phyloP scores from a whole-genome alignment of 64 coral and sea anemone genomes.

The Astreopora myriophthalma region DNA sequence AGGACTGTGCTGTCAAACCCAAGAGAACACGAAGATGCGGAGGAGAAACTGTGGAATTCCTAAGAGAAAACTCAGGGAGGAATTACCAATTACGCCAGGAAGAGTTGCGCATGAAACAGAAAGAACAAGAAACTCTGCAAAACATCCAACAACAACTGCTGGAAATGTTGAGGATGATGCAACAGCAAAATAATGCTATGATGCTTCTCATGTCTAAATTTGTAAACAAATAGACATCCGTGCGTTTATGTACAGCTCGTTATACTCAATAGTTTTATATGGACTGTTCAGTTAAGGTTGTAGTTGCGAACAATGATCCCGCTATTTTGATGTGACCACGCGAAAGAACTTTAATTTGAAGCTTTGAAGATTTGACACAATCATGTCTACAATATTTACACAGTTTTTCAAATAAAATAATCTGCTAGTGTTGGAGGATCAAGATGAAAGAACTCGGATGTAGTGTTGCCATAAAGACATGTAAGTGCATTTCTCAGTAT shows the following conservation, averaged over 20 bases:
- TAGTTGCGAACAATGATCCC: neutral
- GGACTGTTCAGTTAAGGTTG: neutral
- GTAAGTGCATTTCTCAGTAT: slow-evolving; percentile 17
- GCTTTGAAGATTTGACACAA: neutral
- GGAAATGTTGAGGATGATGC: neutral
- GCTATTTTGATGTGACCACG: neutral
- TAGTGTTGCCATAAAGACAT: slow-evolving; percentile 15
- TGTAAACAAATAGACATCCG: neutral
- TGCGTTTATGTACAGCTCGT: neutral
- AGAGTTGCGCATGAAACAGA: neutral
- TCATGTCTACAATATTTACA: neutral
- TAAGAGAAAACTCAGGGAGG: slow-evolving; percentile 26
- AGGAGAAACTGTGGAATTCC: slow-evolving; percentile 16
- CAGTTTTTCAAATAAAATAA: neutral
- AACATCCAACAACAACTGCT: neutral
- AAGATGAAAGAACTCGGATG: neutral
- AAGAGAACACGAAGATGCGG: slow-evolving; percentile 46
- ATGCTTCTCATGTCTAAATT: slow-evolving; percentile 7
- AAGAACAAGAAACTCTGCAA: slow-evolving; percentile 7
- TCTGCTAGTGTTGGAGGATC: neutral
- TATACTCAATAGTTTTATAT: neutral
- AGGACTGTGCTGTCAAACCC: neutral
- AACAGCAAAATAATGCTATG: slow-evolving; percentile 7
- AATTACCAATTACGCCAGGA: neutral
- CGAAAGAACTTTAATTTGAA: neutral